Percentiles rank a stretch among this genome's conserved stretches.
These are phyloP conservation scores for Mormyrops attenuatus DNA, from an alignment of 2,797 vertebrate genomes.

Conservation along the genomic window DNA sequence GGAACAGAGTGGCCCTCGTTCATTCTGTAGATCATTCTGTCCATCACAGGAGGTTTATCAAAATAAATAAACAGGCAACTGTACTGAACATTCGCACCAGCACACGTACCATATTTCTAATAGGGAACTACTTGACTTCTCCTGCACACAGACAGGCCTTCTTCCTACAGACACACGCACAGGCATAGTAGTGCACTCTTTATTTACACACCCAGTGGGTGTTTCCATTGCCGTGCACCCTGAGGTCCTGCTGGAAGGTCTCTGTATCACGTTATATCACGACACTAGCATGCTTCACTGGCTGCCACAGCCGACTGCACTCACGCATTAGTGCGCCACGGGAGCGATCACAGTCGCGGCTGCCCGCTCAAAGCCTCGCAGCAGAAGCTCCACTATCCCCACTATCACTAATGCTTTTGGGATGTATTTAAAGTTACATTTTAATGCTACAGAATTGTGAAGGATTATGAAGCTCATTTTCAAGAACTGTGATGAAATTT, in stretches of 20 bases:
- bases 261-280: background rate
- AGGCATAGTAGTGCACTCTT: background rate
- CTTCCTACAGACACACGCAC: background rate
- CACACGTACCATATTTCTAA: background rate
- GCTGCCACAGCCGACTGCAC: background rate
- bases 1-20: background rate
- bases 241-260: background rate
- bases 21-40: background rate
- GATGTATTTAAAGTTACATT: background rate
- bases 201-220: background rate
- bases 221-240: background rate
- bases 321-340: background rate
- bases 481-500: background rate
- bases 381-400: background rate
- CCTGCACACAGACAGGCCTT: background rate
- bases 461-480: background rate
- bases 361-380: background rate
- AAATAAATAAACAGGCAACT: background rate
- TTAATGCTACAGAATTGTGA: background rate
- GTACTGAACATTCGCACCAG: background rate
- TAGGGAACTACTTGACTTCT: background rate
- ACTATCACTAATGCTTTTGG: background rate
- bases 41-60: background rate
- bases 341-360: background rate
- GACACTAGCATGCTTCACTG: background rate